A percentile compares a stretch with the other conserved stretches of the same genome.
Conservation (phyloP, 1,140 invertebrate species). For the Drosophila tropicalis region DNA sequence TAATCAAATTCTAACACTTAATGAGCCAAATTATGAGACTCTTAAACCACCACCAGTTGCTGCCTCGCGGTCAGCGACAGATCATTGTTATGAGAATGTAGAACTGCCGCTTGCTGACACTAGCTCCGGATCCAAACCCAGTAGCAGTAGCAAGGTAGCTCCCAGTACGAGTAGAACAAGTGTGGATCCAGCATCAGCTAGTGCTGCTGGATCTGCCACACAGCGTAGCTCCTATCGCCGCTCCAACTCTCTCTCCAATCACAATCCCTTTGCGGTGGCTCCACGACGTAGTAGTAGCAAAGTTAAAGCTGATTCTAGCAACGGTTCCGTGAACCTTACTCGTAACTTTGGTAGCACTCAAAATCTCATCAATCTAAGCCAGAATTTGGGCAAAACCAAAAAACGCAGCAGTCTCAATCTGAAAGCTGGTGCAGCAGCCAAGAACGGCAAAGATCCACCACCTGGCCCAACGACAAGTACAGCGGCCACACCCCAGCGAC, state of each 20-base stretch:
- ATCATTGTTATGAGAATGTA: constrained; percentile 73
- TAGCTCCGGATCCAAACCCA: constrained; percentile 31
- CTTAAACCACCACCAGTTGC: constrained; percentile 62
- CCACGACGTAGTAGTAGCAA: constrained; percentile 66
- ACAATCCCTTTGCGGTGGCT: constrained; percentile 75
- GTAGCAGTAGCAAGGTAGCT: constrained; percentile 54
- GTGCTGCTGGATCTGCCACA: neutral
- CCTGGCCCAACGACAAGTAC: constrained; percentile 15
- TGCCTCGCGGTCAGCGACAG: constrained; percentile 27
- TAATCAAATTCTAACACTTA: constrained; percentile 80
- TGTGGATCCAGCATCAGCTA: constrained; percentile 18
- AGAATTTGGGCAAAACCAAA: constrained; percentile 76
- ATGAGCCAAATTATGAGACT: constrained; percentile 80
- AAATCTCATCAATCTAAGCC: constrained; percentile 76
- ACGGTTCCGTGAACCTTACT: constrained; percentile 66
- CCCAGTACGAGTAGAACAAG: constrained; percentile 48
- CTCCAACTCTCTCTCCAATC: constrained; percentile 72
- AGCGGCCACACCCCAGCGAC: constrained; percentile 47
- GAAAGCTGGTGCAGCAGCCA: constrained; percentile 50
- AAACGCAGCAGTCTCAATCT: constrained; percentile 81
- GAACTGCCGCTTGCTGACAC: constrained; percentile 53
- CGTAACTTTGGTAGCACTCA: constrained; percentile 81
- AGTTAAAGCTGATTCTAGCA: constrained; percentile 39
- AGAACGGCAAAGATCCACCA: constrained; percentile 68
- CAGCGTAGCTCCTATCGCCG: constrained; percentile 65